phyloP scores from a whole-genome alignment of 2,113 vertebrate genomes.

The Pyrgilauda ruficollis region DNA sequence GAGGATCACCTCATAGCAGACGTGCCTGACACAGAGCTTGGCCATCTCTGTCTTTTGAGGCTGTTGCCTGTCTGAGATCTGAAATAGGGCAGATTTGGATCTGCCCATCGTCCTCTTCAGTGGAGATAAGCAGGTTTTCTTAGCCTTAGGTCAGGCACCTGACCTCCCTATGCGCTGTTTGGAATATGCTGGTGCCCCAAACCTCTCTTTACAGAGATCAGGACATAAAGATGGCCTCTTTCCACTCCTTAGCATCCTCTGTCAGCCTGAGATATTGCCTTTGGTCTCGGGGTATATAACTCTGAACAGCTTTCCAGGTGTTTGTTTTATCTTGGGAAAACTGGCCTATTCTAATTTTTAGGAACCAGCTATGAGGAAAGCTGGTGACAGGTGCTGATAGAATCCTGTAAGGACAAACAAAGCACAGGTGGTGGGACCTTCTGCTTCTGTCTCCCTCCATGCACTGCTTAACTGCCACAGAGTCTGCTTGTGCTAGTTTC shows the following conservation, averaged over 20 bases:
- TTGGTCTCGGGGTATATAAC: neutral
- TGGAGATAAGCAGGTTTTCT: neutral
- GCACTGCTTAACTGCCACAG: neutral
- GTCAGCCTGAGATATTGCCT: neutral
- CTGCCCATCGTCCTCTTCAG: neutral
- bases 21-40: neutral
- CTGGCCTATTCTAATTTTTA: neutral
- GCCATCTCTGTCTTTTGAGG: neutral
- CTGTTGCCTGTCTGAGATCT: neutral
- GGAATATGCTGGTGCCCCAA: neutral
- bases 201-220: neutral
- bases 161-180: neutral
- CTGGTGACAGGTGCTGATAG: neutral
- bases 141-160: neutral
- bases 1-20: neutral
- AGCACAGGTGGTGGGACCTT: neutral
- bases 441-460: neutral
- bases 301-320: neutral
- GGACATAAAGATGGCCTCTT: neutral
- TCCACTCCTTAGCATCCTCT: neutral
- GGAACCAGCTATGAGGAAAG: neutral
- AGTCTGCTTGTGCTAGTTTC: neutral
- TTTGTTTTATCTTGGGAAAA: neutral
- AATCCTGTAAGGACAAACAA: neutral
- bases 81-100: neutral